Percentiles rank a stretch among this genome's conserved stretches.
These are phyloP conservation scores for Pterostichus madidus DNA, from an alignment of 2,888 invertebrate species.

Conservation along the genomic window DNA sequence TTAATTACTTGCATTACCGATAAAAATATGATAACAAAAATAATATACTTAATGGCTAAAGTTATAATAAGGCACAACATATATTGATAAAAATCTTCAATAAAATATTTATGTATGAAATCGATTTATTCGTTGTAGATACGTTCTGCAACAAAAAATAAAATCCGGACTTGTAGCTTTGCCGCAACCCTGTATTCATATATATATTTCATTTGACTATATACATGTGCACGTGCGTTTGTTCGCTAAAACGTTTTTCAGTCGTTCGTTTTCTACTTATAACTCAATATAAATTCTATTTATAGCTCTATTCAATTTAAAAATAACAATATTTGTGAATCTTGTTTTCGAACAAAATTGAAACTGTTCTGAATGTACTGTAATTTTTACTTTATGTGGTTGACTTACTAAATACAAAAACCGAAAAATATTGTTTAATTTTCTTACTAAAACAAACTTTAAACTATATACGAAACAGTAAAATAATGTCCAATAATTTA, in stretches of 20 bases:
- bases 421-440: no score
- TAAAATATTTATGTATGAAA: slow-evolving; percentile 1
- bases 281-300: slow-evolving; percentile 3
- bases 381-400: no score
- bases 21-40: background rate
- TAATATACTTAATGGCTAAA: slow-evolving; percentile 4
- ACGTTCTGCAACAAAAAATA: background rate
- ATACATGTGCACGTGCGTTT: background rate
- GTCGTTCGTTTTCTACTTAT: background rate
- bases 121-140: background rate
- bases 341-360: no score
- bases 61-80: background rate
- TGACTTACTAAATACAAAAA: no score
- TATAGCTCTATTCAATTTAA: background rate
- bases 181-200: background rate
- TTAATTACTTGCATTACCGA: background rate
- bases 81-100: background rate
- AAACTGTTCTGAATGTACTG: no score
- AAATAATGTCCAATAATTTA: no score
- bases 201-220: slow-evolving; percentile 14
- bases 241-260: background rate
- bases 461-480: no score
- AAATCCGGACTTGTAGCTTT: background rate
- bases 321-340: slow-evolving; percentile 1
- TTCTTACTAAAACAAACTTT: no score